Evolutionary conservation across 2,797 vertebrate genomes (phyloP).

Genomic region (Danionella dracula): DNA sequence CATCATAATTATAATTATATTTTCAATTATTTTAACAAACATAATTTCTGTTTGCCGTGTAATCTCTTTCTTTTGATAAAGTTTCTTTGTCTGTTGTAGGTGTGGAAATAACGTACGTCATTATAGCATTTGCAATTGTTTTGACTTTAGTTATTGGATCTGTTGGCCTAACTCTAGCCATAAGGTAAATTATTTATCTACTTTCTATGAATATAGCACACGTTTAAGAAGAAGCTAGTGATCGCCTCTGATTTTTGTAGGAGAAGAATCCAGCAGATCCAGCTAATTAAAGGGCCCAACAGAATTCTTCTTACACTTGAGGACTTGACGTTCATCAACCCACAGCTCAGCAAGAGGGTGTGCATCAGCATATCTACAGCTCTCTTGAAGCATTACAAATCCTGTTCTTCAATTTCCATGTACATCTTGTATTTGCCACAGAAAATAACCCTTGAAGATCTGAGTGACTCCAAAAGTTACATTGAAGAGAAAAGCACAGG

Average conservation of each 20-base stretch:
- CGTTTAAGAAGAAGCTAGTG: constrained; percentile 4
- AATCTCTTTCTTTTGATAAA: no score
- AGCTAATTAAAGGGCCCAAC: constrained; percentile 83
- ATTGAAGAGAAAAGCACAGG: constrained; percentile 66
- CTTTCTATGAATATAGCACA: neutral
- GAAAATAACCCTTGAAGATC: constrained; percentile 83
- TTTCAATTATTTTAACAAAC: neutral
- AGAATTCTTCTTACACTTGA: constrained; percentile 81
- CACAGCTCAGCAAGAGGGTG: constrained; percentile 81
- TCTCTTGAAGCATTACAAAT: neutral
- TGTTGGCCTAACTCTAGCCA: constrained; percentile 58
- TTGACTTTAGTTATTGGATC: constrained; percentile 58
- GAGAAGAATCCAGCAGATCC: constrained; percentile 77
- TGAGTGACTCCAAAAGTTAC: constrained; percentile 71
- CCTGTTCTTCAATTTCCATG: no score
- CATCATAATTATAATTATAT: no score
- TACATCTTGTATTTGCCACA: constrained; percentile 39
- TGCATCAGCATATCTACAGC: neutral
- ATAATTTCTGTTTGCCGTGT: no score
- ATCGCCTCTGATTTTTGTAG: constrained; percentile 54
- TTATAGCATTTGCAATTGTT: constrained; percentile 64
- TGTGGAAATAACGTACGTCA: constrained; percentile 70
- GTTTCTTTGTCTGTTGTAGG: constrained; percentile 52
- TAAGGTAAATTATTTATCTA: constrained; percentile 60
- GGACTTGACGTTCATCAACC: constrained; percentile 85